These are phyloP conservation scores for Sisor rabdophorus DNA, from an alignment of 2,113 vertebrate genomes.

Conservation along the genomic window DNA sequence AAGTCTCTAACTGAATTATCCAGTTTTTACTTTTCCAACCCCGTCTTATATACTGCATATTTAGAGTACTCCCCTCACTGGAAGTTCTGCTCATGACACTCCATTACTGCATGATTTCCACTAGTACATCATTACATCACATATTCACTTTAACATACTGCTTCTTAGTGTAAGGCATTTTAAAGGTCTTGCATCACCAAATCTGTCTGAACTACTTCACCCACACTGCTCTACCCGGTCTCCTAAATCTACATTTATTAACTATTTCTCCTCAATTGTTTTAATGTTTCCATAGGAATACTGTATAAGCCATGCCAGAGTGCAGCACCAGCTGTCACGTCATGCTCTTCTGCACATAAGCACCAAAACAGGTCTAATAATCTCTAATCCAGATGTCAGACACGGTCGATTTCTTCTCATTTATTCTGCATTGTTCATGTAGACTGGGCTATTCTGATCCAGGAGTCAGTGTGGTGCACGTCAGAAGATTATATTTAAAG, in stretches of 20 bases:
- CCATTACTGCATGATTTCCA: too few relatives aligned
- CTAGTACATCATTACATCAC: too few relatives aligned
- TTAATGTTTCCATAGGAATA: not conserved
- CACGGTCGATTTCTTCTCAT: not conserved
- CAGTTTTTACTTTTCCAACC: slow-evolving; percentile 23
- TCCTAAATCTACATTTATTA: not conserved
- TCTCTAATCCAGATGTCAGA: not conserved
- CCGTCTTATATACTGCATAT: slow-evolving; percentile 6
- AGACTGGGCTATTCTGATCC: not conserved
- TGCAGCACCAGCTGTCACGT: not conserved
- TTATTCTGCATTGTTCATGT: not conserved
- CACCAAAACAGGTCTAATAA: not conserved
- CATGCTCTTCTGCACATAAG: not conserved
- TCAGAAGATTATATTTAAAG: not conserved
- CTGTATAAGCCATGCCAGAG: not conserved
- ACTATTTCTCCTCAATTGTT: not conserved
- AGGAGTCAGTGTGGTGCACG: not conserved
- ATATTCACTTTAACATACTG: too few relatives aligned
- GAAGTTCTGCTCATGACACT: too few relatives aligned
- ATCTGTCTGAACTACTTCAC: too few relatives aligned
- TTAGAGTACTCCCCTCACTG: too few relatives aligned
- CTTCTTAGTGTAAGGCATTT: too few relatives aligned
- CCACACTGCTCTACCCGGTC: too few relatives aligned
- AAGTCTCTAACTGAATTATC: slow-evolving; percentile 36
- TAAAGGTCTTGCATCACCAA: too few relatives aligned